Base-by-base conservation (phyloP, 2,888 invertebrate species). In the Tachina grossa region DNA sequence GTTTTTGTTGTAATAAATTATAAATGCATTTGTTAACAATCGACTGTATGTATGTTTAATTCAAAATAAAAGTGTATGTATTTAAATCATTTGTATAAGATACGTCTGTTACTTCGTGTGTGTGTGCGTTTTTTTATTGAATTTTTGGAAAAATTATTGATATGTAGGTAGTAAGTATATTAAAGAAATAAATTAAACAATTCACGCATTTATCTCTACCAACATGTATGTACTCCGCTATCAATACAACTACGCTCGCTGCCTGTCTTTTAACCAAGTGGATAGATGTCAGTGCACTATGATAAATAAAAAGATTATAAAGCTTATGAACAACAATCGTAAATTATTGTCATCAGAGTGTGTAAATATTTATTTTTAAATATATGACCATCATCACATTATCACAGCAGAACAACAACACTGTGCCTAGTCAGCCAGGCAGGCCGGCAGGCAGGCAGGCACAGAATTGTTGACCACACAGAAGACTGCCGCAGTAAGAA, bases 291-390 rank as follows among this genome's bases (percentile, higher is more conserved):
- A 45, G 68, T 83, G 77, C 83, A 77, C 77, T 77, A 59, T 53
- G 71, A 83, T 72, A 77, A 57, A 31, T 31, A 75, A 77, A 76
- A 65, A 19, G 55, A 66, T 31, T 49, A 43, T 14, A 14, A 9
- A 43, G 61, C 41, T 55, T 47, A 76, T 49, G 49, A 76, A 55
- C n/a, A 76, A 49, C 68, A 75, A 53, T 69, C 75, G 76, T 71
- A 83, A 71, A 71, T 76, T 69, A 77, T 77, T 82, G 63, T 76
- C 76, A 76, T 71, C 49, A 76, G 31, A 65, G 69, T 65, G 22
- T 76, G 43, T 57, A 31, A 31, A 71, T 68, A 71, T 66, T 39
- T 78, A 51, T 79, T 55, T 71, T 75, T 74, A 59, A 39, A 31
- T 82, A 69, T 82, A 82, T 69, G 45, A 59, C 31, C 45, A 59